Conservation (phyloP, 1,140 invertebrate genomes). For the Drosophila subobscura region DNA sequence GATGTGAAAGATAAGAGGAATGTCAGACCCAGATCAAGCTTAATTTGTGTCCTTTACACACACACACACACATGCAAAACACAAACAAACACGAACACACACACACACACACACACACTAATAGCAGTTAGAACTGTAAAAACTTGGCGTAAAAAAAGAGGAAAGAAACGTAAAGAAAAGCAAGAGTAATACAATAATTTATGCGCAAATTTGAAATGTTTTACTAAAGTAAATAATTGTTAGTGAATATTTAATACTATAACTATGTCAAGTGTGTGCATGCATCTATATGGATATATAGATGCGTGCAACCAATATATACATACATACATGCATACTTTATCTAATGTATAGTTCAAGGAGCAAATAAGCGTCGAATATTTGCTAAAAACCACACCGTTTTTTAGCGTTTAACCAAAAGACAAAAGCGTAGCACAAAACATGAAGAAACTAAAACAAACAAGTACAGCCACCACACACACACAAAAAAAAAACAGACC, state of each 20-base stretch:
- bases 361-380: conserved; percentile 52
- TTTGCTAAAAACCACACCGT: conserved; percentile 53
- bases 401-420: conserved; percentile 62
- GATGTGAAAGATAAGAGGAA: conserved; percentile 11
- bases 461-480: not conserved
- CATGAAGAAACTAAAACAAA: conserved; percentile 32
- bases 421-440: conserved; percentile 67
- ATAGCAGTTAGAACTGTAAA: conserved; percentile 14
- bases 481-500: conserved; percentile 32
- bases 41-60: conserved; percentile 39
- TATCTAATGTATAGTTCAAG: conserved; percentile 76
- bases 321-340: conserved; percentile 47
- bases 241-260: conserved; percentile 77
- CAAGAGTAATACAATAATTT: conserved; percentile 76
- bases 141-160: conserved; percentile 17
- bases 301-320: conserved; percentile 15
- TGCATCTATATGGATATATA: conserved; percentile 32
- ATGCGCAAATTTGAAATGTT: conserved; percentile 80
- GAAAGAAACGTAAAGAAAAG: conserved; percentile 22
- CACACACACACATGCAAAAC: conserved; percentile 20
- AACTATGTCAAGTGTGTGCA: conserved; percentile 44
- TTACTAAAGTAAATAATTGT: conserved; percentile 82
- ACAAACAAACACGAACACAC: conserved; percentile 12
- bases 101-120: conserved; percentile 17
- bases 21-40: conserved; percentile 31